phyloP scores from a whole-genome alignment of 2,797 vertebrate genomes.

The Oryzias sinensis region DNA sequence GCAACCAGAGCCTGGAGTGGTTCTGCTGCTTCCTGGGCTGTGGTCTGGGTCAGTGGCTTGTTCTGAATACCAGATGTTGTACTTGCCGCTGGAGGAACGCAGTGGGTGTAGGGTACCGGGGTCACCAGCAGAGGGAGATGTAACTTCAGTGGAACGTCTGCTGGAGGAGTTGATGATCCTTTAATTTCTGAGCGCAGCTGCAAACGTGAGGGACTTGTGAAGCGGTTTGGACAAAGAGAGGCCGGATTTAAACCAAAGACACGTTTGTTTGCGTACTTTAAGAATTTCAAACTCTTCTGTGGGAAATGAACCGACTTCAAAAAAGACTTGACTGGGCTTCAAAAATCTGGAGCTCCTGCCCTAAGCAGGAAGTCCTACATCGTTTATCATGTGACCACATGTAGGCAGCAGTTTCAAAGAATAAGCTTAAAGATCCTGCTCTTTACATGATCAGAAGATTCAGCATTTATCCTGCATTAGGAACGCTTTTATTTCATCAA shows the following conservation, averaged over 20 bases:
- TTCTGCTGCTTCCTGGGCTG: slow-evolving; percentile 70
- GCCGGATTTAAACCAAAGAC: slow-evolving; percentile 9
- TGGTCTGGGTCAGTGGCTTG: slow-evolving; percentile 59
- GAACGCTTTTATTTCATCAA: too few species aligned
- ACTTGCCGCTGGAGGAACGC: slow-evolving; percentile 17
- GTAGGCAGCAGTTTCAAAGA: not conserved
- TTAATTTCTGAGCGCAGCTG: slow-evolving; percentile 33
- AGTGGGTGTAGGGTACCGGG: slow-evolving; percentile 21
- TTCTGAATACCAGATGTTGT: slow-evolving; percentile 70
- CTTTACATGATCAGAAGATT: too few species aligned
- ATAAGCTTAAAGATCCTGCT: too few species aligned
- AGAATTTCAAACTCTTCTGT: not conserved
- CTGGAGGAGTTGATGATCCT: slow-evolving; percentile 33
- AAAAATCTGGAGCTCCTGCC: too few species aligned
- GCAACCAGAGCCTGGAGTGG: slow-evolving; percentile 64
- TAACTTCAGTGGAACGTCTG: slow-evolving; percentile 23
- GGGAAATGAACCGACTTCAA: not conserved
- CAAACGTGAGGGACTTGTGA: slow-evolving; percentile 24
- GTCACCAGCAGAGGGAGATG: slow-evolving; percentile 63
- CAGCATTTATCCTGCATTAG: too few species aligned
- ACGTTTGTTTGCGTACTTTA: not conserved
- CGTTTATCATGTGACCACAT: not conserved
- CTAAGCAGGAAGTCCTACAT: too few species aligned
- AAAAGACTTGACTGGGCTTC: too few species aligned
- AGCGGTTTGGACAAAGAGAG: slow-evolving; percentile 13